A percentile compares a stretch with the other conserved stretches of the same genome.
phyloP scores from a whole-genome alignment of 2,797 vertebrate genomes.

The Tamandua tetradactyla region DNA sequence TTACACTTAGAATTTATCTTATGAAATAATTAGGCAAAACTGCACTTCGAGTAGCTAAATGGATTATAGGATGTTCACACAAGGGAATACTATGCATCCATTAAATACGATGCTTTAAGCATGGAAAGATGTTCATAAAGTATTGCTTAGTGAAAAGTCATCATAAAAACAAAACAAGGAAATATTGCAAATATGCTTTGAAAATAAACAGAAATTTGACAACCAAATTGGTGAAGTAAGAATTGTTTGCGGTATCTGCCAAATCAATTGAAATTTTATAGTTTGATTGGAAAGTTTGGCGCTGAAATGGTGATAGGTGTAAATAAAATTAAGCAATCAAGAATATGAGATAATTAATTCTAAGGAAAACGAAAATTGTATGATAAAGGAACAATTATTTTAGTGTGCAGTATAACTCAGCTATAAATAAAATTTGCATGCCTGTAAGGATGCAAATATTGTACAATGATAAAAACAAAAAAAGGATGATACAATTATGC shows the following conservation, averaged over 20 bases:
- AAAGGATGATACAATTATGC: background rate
- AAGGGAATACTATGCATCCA: background rate
- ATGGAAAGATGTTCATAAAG: conserved; percentile 17
- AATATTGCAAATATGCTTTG: background rate
- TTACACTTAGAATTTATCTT: conserved; percentile 53
- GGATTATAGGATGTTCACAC: background rate
- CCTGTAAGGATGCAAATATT: background rate
- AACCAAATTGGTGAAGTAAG: background rate
- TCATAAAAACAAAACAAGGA: conserved; percentile 47
- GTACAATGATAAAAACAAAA: background rate
- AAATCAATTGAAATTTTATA: background rate
- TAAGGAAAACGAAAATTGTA: background rate
- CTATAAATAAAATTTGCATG: background rate
- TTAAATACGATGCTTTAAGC: conserved; percentile 52
- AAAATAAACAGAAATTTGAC: background rate
- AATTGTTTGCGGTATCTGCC: background rate
- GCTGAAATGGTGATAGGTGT: background rate
- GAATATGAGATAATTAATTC: background rate
- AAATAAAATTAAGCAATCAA: background rate
- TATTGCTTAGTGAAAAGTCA: background rate
- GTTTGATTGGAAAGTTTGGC: background rate
- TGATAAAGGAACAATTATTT: background rate
- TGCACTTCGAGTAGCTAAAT: conserved; percentile 47
- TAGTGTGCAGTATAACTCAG: background rate
- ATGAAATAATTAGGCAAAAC: conserved; percentile 65